A percentile compares a stretch with the other conserved stretches of the same genome.
Evolutionary conservation across 2,797 vertebrate species (phyloP).

Genomic region (Lutra lutra): DNA sequence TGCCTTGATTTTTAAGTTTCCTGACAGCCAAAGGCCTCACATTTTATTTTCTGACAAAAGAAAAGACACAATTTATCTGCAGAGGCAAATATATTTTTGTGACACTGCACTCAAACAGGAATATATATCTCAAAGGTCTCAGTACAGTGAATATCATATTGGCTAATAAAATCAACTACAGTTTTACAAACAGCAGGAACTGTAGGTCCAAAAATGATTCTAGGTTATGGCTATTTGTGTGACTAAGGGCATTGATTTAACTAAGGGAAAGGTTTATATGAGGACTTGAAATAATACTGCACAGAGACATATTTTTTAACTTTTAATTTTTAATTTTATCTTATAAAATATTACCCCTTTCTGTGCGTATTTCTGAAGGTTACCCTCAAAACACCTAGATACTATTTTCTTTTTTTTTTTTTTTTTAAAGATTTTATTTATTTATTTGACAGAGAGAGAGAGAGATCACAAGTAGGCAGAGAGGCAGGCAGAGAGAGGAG

Average conservation of each 20-base stretch:
- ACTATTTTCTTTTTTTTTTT: no score
- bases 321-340: neutral
- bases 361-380: neutral
- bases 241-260: neutral
- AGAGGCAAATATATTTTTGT: slow-evolving; percentile 63
- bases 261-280: slow-evolving; percentile 18
- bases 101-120: neutral
- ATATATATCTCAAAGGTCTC: slow-evolving; percentile 56
- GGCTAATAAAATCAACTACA: slow-evolving; percentile 58
- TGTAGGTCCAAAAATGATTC: slow-evolving; percentile 29
- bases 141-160: slow-evolving; percentile 6
- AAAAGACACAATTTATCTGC: slow-evolving; percentile 53
- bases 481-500: no score
- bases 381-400: neutral
- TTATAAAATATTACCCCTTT: slow-evolving; percentile 1
- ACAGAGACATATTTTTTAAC: neutral
- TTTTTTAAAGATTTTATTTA: no score
- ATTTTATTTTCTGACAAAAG: slow-evolving; percentile 63
- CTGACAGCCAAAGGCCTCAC: slow-evolving; percentile 21
- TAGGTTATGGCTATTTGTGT: neutral
- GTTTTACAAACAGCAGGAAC: slow-evolving; percentile 48
- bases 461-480: no score
- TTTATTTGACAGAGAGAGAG: no score
- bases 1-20: slow-evolving; percentile 52
- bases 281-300: slow-evolving; percentile 32